phyloP scores from a whole-genome alignment of 2,113 vertebrate species.

The Malurus cyaneus region DNA sequence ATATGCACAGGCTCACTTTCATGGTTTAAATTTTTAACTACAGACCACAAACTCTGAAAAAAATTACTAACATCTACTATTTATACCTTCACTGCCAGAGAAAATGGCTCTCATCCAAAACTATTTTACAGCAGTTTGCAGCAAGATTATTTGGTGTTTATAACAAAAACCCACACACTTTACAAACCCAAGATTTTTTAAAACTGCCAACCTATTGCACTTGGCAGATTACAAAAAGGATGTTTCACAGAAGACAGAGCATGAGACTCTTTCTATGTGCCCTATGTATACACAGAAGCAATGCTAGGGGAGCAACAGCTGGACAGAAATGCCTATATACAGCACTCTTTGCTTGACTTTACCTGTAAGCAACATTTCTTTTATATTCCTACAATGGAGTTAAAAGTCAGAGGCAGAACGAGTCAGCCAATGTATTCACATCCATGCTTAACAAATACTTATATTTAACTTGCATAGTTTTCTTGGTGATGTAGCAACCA shows the following conservation, averaged over 20 bases:
- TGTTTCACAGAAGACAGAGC: neutral
- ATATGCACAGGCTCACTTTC: neutral
- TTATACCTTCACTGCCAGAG: neutral
- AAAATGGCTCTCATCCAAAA: conserved; percentile 3
- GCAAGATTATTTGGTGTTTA: neutral
- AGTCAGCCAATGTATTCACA: neutral
- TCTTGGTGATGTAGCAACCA: neutral
- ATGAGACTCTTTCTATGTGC: neutral
- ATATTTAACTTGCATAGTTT: neutral
- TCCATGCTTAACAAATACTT: neutral
- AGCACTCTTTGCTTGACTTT: neutral
- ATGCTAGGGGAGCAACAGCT: neutral
- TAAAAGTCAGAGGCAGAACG: neutral
- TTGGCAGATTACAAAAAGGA: neutral
- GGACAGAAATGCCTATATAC: neutral
- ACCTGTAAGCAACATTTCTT: neutral
- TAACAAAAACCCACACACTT: neutral
- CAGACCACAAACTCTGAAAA: neutral
- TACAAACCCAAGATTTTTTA: neutral
- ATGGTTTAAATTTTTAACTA: neutral
- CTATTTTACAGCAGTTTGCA: neutral
- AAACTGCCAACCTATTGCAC: neutral
- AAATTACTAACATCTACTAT: neutral
- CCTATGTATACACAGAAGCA: neutral
- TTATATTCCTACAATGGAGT: neutral